Evolutionary conservation across 1,140 invertebrate species (phyloP).

Genomic region (Cheumatopsyche charites): DNA sequence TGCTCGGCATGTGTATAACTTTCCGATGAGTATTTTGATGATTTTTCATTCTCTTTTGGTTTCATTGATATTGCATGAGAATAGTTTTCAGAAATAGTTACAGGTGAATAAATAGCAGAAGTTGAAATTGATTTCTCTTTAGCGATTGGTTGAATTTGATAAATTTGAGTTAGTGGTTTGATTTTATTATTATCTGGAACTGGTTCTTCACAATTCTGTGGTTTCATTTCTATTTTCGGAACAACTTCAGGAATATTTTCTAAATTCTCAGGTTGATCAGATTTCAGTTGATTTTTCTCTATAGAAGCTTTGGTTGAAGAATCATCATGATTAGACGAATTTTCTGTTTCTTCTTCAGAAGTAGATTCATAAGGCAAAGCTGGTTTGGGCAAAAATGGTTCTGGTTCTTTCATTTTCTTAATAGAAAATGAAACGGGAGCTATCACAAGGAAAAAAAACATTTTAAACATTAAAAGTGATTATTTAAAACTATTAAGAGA

Average conservation of each 20-base stretch:
- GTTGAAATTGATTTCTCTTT: conserved; percentile 16
- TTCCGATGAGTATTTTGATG: conserved; percentile 32
- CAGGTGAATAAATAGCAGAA: background rate
- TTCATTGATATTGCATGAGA: background rate
- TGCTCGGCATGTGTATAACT: conserved; percentile 47
- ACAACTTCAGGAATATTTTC: background rate
- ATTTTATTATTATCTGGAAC: conserved; percentile 2
- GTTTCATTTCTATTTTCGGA: conserved; percentile 6
- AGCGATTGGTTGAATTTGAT: conserved; percentile 25
- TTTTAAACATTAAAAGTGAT: conserved; percentile 1
- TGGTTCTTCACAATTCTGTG: background rate
- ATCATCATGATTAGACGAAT: background rate
- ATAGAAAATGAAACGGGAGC: conserved; percentile 82
- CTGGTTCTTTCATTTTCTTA: conserved; percentile 77
- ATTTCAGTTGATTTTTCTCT: conserved; percentile 15
- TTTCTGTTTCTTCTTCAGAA: conserved; percentile 65
- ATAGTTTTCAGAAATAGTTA: background rate
- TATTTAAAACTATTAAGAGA: background rate
- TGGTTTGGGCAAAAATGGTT: conserved; percentile 70
- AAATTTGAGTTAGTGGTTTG: conserved; percentile 21
- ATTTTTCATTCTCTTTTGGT: conserved; percentile 13
- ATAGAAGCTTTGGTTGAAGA: background rate
- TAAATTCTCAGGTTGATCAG: background rate
- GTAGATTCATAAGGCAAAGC: conserved; percentile 77
- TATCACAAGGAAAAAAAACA: conserved; percentile 52